A percentile compares a stretch with the other conserved stretches of the same genome.
Conservation (phyloP, 2,113 vertebrate species). For the Chroicocephalus ridibundus region DNA sequence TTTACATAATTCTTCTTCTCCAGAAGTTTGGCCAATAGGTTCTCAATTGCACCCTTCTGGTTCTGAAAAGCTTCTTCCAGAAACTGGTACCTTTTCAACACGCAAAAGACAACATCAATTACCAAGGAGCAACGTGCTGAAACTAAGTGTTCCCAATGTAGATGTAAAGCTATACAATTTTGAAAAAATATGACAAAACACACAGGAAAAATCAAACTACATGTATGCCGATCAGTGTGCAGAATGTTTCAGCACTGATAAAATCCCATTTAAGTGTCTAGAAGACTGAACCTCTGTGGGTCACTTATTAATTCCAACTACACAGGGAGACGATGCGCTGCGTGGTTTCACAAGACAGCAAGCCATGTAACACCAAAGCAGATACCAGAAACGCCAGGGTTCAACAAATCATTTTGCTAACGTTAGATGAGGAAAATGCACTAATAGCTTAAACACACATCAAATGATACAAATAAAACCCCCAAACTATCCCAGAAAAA, state of each 20-base stretch:
- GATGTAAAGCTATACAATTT: neutral
- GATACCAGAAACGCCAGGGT: neutral
- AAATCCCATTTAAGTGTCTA: neutral
- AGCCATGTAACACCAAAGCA: neutral
- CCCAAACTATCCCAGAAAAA: neutral
- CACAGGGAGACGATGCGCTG: neutral
- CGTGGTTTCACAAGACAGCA: neutral
- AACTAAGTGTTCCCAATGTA: neutral
- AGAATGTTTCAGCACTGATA: neutral
- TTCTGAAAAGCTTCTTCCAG: constrained; percentile 98
- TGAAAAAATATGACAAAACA: neutral
- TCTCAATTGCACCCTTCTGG: constrained; percentile 95
- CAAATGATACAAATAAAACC: neutral
- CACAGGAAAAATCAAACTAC: neutral
- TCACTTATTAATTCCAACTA: neutral
- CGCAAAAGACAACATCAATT: neutral
- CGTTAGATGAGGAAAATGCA: neutral
- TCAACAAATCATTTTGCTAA: neutral
- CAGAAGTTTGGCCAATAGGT: constrained; percentile 89
- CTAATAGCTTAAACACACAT: neutral
- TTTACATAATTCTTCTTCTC: constrained; percentile 97
- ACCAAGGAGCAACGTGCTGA: neutral
- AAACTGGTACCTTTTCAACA: constrained; percentile 90
- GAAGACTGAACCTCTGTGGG: neutral
- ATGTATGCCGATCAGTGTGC: fast-evolving